Evolutionary conservation across 2,797 vertebrate genomes (phyloP).

Genomic region (Syndactyla subalaris): DNA sequence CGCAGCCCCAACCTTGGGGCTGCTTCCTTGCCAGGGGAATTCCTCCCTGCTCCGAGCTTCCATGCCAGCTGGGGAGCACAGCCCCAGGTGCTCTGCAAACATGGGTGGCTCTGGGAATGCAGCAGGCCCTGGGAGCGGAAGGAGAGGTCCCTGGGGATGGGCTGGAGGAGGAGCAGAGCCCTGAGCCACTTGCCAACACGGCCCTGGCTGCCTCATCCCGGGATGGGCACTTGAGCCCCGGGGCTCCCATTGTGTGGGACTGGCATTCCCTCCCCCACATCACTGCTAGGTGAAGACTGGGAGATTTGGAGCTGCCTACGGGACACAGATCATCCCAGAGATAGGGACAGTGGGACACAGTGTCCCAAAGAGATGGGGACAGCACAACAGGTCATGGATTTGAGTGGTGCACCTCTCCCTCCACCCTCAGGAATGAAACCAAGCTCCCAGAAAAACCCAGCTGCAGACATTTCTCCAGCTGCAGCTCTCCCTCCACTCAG

Average conservation of each 20-base stretch:
- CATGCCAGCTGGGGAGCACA: not conserved
- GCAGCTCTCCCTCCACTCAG: not conserved
- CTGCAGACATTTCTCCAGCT: not conserved
- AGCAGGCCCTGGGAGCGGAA: not conserved
- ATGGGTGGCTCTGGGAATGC: not conserved
- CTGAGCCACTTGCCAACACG: accelerated
- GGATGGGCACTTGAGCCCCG: accelerated
- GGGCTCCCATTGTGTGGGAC: accelerated
- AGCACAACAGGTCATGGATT: accelerated
- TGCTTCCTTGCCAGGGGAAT: not conserved
- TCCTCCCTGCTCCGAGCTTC: not conserved
- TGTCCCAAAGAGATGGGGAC: not conserved
- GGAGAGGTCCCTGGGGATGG: not conserved
- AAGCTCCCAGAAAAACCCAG: not conserved
- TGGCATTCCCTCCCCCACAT: not conserved
- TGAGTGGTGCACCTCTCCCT: not conserved
- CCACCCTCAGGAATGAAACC: not conserved
- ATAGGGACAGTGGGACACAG: not conserved
- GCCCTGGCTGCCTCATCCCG: not conserved
- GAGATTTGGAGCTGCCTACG: not conserved
- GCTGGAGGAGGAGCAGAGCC: not conserved
- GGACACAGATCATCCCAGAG: not conserved
- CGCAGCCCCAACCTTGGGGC: not conserved
- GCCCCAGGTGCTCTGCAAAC: not conserved
- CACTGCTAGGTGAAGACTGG: not conserved